Percentiles rank a stretch among this genome's conserved stretches.
Evolutionary conservation across 2,888 invertebrate genomes (phyloP).

Genomic region (Drosophila sordidula): DNA sequence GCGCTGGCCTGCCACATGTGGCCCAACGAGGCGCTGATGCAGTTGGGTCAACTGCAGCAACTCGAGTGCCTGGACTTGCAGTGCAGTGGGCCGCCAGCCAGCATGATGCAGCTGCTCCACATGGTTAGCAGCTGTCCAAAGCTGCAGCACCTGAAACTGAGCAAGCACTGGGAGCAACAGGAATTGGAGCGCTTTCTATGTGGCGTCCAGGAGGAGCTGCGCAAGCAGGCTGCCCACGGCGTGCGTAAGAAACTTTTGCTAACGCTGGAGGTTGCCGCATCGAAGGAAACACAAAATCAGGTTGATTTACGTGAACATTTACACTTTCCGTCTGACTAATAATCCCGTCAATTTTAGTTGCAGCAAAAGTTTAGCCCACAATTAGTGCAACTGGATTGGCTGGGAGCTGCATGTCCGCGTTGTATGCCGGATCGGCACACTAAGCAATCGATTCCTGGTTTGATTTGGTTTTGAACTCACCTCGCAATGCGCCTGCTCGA

Average conservation of each 20-base stretch:
- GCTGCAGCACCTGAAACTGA: constrained; percentile 52
- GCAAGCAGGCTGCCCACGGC: neutral
- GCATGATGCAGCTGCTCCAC: constrained; percentile 24
- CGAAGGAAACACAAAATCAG: constrained; percentile 27
- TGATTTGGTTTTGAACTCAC: constrained; percentile 39
- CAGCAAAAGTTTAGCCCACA: neutral
- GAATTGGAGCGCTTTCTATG: constrained; percentile 33
- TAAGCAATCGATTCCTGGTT: constrained; percentile 32
- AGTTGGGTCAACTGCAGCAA: constrained; percentile 25
- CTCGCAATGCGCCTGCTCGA: constrained; percentile 71
- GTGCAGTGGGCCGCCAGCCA: constrained; percentile 12
- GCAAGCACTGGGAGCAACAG: constrained; percentile 35
- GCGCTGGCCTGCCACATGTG: constrained; percentile 48
- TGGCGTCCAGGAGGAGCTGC: constrained; percentile 8
- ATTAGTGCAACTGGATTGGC: constrained; percentile 26
- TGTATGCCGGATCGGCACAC: constrained; percentile 52
- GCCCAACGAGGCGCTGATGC: constrained; percentile 32
- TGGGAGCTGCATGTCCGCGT: constrained; percentile 30
- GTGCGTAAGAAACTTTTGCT: constrained; percentile 28
- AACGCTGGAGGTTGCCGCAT: constrained; percentile 23
- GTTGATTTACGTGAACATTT: constrained; percentile 24
- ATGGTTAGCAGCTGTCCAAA: constrained; percentile 40
- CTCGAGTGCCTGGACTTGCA: constrained; percentile 55
- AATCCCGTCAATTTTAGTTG: constrained; percentile 12
- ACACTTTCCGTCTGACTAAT: neutral